phyloP scores from a whole-genome alignment of 2,113 vertebrate genomes.

The Connochaetes taurinus region DNA sequence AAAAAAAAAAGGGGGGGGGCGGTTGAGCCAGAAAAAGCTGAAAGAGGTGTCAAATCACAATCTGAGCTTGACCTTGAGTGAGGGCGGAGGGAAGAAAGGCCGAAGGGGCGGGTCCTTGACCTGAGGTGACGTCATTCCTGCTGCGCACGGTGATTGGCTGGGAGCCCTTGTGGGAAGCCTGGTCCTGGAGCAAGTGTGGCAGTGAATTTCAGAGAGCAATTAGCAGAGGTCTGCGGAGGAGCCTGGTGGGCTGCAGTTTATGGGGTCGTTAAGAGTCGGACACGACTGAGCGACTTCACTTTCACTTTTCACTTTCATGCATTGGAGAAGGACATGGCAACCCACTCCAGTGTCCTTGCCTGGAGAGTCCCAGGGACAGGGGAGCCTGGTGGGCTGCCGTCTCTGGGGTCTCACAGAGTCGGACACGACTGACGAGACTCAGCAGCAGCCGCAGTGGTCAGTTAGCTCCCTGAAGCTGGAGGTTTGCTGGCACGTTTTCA shows the following conservation, averaged over 20 bases:
- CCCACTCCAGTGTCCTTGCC: no score
- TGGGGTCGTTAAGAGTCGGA: no score
- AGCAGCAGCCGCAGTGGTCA: no score
- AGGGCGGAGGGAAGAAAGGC: not conserved
- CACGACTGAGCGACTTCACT: no score
- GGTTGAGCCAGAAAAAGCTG: not conserved
- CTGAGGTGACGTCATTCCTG: no score
- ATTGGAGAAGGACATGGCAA: no score
- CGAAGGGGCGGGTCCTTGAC: not conserved
- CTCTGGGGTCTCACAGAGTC: no score
- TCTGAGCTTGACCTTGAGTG: not conserved
- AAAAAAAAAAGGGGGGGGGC: not conserved
- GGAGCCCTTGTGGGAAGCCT: not conserved
- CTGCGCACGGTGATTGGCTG: not conserved
- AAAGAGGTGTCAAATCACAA: not conserved
- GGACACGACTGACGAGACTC: no score
- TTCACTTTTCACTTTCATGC: no score
- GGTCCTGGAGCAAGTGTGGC: not conserved
- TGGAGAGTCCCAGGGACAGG: no score
- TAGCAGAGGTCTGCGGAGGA: not conserved
- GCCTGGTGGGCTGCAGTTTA: no score
- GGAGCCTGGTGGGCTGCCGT: no score
- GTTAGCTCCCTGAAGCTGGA: not conserved
- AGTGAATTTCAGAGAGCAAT: not conserved
- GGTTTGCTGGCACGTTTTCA: not conserved